Conservation (phyloP, 2,113 vertebrate genomes). For the Xyrauchen texanus region DNA sequence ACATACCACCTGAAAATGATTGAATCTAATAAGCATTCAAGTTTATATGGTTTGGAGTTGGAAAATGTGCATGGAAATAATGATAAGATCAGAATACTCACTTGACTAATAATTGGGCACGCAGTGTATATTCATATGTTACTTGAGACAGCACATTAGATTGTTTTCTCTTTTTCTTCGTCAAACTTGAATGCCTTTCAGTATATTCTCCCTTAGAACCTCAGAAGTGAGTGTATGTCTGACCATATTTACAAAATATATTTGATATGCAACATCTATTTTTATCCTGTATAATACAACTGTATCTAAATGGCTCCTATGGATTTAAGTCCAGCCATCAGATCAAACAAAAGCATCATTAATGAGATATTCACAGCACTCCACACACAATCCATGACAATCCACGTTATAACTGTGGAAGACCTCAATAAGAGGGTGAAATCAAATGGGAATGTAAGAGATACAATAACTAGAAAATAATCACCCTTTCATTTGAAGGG, state of each 20-base stretch:
- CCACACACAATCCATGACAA: background rate
- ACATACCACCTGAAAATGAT: no score
- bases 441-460: background rate
- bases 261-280: background rate
- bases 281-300: background rate
- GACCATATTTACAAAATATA: background rate
- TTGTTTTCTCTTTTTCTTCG: background rate
- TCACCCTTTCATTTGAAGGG: background rate
- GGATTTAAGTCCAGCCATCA: background rate
- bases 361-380: background rate
- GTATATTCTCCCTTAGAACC: background rate
- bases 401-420: background rate
- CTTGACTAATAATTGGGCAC: no score
- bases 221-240: background rate
- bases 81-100: no score
- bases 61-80: no score
- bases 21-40: no score
- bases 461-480: background rate
- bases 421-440: constrained; percentile 5
- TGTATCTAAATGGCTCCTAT: background rate
- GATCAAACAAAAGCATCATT: no score
- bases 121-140: no score
- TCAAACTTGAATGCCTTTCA: background rate
- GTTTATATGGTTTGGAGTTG: no score
- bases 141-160: no score